A percentile compares a stretch with the other conserved stretches of the same genome.
Conservation (phyloP, 2,888 invertebrate species). For the Xestia xanthographa region DNA sequence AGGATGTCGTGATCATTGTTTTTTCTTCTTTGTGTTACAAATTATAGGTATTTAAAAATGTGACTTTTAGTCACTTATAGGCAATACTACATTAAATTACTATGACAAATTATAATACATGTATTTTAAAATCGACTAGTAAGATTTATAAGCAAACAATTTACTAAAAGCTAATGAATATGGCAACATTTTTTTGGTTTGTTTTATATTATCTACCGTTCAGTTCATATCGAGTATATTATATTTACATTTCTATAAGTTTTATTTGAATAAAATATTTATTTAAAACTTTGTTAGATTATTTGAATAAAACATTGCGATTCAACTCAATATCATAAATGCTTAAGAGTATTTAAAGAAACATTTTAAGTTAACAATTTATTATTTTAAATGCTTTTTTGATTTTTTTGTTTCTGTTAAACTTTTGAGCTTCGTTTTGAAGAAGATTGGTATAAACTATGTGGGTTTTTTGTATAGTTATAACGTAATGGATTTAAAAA, state of each 20-base stretch:
- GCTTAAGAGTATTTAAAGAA: conserved; percentile 41
- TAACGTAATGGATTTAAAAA: conserved; percentile 34
- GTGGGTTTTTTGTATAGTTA: conserved; percentile 8
- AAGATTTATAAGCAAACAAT: conserved; percentile 48
- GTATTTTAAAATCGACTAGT: conserved; percentile 58
- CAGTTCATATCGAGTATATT: conserved; percentile 50
- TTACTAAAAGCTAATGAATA: conserved; percentile 57
- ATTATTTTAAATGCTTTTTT: conserved; percentile 47
- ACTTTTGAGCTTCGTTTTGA: conserved; percentile 35
- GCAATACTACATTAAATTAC: conserved; percentile 19
- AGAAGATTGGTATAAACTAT: conserved; percentile 16
- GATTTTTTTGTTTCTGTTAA: conserved; percentile 8
- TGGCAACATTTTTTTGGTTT: conserved; percentile 41
- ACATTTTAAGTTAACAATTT: conserved; percentile 16
- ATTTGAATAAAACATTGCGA: conserved; percentile 49
- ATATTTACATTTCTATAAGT: conserved; percentile 49
- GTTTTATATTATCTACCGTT: conserved; percentile 57
- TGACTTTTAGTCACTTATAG: conserved; percentile 64
- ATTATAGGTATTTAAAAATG: conserved; percentile 11
- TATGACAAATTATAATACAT: conserved; percentile 53
- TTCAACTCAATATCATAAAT: conserved; percentile 57
- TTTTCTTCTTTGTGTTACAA: neutral
- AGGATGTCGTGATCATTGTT: neutral
- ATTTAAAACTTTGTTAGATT: conserved; percentile 33
- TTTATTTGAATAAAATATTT: conserved; percentile 36